Evolutionary conservation across 2,113 vertebrate species (phyloP).

Genomic region (Mustela nigripes): DNA sequence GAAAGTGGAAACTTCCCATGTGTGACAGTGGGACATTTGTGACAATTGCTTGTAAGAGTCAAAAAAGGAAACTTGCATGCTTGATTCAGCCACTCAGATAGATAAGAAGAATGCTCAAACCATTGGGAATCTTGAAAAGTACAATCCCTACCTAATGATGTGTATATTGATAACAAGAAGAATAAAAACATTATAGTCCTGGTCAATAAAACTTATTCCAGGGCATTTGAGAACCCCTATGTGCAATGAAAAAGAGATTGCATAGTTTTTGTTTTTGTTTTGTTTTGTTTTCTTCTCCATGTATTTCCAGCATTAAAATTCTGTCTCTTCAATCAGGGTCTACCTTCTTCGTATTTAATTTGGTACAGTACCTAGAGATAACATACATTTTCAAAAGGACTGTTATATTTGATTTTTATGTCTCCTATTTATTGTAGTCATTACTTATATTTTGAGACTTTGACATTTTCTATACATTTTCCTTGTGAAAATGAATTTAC

Average conservation of each 20-base stretch:
- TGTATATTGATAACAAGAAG: neutral
- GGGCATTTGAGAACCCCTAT: neutral
- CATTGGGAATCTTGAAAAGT: neutral
- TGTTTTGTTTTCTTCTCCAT: neutral
- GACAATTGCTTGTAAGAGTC: neutral
- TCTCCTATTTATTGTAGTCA: conserved; percentile 38
- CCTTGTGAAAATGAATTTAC: conserved; percentile 76
- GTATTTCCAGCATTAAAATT: neutral
- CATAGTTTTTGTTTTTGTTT: neutral
- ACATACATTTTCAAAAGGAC: neutral
- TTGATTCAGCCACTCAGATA: neutral
- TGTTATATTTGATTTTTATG: neutral
- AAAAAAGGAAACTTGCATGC: neutral
- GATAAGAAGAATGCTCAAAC: neutral
- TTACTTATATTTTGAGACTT: conserved; percentile 74
- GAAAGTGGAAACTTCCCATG: neutral
- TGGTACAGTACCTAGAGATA: neutral
- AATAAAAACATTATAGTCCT: neutral
- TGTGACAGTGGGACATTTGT: neutral
- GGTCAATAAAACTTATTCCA: neutral
- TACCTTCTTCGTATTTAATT: neutral
- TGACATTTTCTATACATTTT: conserved; percentile 64
- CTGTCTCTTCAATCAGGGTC: neutral
- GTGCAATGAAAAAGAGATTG: neutral
- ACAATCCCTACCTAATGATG: neutral